phyloP scores from a whole-genome alignment of 2,888 invertebrate genomes.

The Lamellibrachia columna region DNA sequence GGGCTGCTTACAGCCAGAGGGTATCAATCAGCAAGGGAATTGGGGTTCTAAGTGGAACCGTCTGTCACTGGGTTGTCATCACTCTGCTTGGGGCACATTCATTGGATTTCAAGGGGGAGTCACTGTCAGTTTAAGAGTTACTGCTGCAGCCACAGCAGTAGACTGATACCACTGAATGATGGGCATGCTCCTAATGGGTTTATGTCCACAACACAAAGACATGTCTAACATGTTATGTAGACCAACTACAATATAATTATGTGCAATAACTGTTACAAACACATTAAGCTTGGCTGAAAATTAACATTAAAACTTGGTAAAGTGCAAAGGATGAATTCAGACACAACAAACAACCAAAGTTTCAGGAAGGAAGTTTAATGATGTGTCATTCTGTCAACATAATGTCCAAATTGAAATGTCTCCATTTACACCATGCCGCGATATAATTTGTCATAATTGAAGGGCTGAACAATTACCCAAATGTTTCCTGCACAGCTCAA shows the following conservation, averaged over 20 bases:
- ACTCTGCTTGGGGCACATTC: too few relatives aligned
- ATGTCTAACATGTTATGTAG: background rate
- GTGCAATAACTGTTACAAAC: background rate
- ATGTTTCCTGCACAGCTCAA: background rate
- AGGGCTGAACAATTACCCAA: background rate
- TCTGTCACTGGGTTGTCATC: too few relatives aligned
- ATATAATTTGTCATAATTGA: background rate
- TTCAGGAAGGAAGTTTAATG: background rate
- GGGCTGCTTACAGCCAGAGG: too few relatives aligned
- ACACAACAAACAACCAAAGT: background rate
- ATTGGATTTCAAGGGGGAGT: background rate
- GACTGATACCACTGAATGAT: background rate
- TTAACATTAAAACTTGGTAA: background rate
- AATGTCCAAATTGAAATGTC: background rate
- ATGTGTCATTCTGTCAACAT: background rate
- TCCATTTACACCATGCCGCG: background rate
- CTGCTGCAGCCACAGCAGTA: background rate
- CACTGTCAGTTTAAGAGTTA: background rate
- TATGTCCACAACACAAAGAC: background rate
- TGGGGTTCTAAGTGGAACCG: too few relatives aligned
- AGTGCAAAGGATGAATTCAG: background rate
- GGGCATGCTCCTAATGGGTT: background rate
- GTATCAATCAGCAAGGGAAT: too few relatives aligned
- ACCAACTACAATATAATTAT: background rate
- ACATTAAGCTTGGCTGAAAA: background rate